Evolutionary conservation across 2,888 invertebrate genomes (phyloP).

Genomic region (Phrixothrix hirtus): DNA sequence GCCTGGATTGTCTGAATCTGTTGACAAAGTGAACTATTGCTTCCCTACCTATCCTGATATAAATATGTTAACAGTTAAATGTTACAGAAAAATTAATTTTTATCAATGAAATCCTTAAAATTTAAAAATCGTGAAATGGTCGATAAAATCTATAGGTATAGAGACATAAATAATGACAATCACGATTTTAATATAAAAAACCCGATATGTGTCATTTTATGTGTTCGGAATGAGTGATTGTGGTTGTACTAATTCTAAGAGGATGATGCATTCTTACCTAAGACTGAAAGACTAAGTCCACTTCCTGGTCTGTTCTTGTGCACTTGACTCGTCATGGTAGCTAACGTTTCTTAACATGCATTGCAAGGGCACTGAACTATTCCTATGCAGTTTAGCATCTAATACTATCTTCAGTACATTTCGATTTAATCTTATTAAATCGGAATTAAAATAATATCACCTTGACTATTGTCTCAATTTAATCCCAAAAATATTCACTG

Average conservation of each 20-base stretch:
- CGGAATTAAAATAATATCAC: too few species aligned
- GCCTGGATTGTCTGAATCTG: too few species aligned
- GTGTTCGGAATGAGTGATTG: conserved; percentile 2
- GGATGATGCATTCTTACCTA: conserved; percentile 50
- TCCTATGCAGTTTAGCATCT: conserved; percentile 13
- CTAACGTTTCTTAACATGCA: conserved; percentile 25
- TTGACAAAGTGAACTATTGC: too few species aligned
- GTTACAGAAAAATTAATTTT: too few species aligned
- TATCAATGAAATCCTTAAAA: neutral
- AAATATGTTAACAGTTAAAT: too few species aligned
- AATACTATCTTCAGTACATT: neutral
- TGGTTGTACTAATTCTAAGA: conserved; percentile 7
- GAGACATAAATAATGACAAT: neutral
- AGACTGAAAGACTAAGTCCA: conserved; percentile 56
- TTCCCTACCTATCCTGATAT: too few species aligned
- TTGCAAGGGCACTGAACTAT: conserved; percentile 30
- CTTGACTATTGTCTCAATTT: too few species aligned
- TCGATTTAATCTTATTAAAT: too few species aligned
- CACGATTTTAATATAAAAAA: too few species aligned
- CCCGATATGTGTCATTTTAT: conserved; percentile 2
- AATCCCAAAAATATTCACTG: too few species aligned
- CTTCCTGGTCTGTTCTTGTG: conserved; percentile 52
- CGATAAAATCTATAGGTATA: neutral
- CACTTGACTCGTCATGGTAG: conserved; percentile 41
- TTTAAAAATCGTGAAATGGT: neutral